Evolutionary conservation across 2,113 vertebrate species (phyloP), one percentile per base, ranked within the genome.

Genomic region (Chionis minor): DNA sequence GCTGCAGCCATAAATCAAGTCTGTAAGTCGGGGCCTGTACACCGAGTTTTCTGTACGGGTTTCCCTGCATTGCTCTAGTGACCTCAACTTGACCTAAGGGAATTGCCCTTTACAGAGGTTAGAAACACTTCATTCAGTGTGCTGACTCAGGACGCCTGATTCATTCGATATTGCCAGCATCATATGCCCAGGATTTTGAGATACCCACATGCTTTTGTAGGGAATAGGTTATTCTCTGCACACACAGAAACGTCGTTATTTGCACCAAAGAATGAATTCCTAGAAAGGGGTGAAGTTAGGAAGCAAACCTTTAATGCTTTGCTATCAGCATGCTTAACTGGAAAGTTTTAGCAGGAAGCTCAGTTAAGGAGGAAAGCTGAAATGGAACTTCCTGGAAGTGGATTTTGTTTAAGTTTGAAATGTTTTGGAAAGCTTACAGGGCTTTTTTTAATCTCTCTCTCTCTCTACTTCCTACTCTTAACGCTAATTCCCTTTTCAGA

Each of bases 21-120:
- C 71, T 47, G 67, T 19, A 42, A 81, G 18, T 6, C 18, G 6
- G 30, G 51, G 38, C 56, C 55, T 2, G 2, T 54, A 66, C 65
- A 72, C 11, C 45, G 44, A 1, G 0, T 71, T 86, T 80, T 81
- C 86, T 89, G 42, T 40, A 44, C 2, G 84, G 88, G 69, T 71
- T 96, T 96, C 94, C 95, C 96, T 92, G 88, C 44, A 5, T 81
- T 97, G 94, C 95, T 97, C 97, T 54, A 96, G 92, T 97, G 95
- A 96, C 96, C 97, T 97, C 92, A 81, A 19, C 75, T 69, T 71
- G 88, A 92, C 96, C 88, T 75, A 38, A 89, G 90, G 94, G 95
- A 96, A 94, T 61, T 96, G 92, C 97, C 93, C 88, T 95, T 96
- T 96, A 9, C 51, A 77, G 91, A 94, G 87, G 90, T 96, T 95